Percentiles rank a stretch among this genome's conserved stretches.
Conservation (phyloP, 2,797 vertebrate species). For the Propithecus perrieri region DNA sequence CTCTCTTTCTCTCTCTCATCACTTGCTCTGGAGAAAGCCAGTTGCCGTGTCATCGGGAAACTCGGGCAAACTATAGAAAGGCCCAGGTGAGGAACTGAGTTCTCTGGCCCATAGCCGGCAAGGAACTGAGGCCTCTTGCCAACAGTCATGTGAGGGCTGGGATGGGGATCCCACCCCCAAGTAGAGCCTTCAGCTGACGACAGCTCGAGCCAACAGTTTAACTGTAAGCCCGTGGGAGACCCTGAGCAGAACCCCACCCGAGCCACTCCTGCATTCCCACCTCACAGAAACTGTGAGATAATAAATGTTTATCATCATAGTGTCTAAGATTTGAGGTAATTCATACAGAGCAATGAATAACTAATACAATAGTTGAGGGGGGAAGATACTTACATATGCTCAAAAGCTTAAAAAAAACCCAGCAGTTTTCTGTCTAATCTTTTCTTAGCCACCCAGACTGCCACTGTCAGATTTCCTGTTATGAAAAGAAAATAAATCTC, state of each 20-base stretch:
- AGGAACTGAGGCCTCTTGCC: not conserved
- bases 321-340: not conserved
- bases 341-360: not conserved
- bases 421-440: not conserved
- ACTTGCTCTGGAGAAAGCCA: not conserved
- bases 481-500: not conserved
- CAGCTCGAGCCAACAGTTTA: not conserved
- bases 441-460: not conserved
- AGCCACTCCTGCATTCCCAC: not conserved
- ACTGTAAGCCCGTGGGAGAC: not conserved
- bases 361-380: not conserved
- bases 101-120: not conserved
- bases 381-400: not conserved
- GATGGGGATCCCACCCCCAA: not conserved
- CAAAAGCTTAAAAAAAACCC: not conserved
- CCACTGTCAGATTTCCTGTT: not conserved
- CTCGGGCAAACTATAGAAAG: not conserved
- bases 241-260: not conserved
- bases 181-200: not conserved
- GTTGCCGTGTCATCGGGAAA: not conserved
- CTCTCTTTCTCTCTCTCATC: not conserved
- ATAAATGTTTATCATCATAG: not conserved
- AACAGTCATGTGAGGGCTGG: not conserved
- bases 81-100: not conserved
- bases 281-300: not conserved